Base-by-base conservation (phyloP, 2,113 vertebrate genomes). In the Ciconia boyciana region DNA sequence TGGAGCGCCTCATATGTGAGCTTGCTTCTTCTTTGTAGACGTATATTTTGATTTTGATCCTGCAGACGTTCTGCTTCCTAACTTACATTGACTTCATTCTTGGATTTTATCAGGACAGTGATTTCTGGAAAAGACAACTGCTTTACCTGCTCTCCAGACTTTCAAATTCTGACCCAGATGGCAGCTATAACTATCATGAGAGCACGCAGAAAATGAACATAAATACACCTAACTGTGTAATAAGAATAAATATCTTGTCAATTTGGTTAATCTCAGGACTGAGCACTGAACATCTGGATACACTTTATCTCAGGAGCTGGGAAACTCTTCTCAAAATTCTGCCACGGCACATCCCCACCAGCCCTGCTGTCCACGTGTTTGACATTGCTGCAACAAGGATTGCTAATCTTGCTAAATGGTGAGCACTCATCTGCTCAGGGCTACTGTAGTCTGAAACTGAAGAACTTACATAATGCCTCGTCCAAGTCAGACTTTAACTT, bases 251-350 rank as follows among this genome's bases (percentile, higher is more conserved):
- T 92, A 69, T 10, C 77, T 72, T 77, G 74, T 91, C 89, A 69
- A 13, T 76, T 61, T 94, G 86, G 68, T 87, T 87, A 87, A 87
- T 92, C 57, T 87, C 83, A 43, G 80, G 61, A 81, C 62, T 57
- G 71, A 94, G 68, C 83, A 46, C 82, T 66, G 83, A 90, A 81
- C 94, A 95, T 78, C 89, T 96, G 95, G 77, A 65, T 89, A n/a
- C 49, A 58, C 41, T 95, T 94, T 65, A 62, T 96, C 84, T 94
- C 87, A 69, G 74, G 77, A 92, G 61, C 80, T 76, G 74, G 31
- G 52, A 72, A 96, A 68, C 65, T 90, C 31, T 26, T 65, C 87
- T 94, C 81, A 61, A 21, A 89, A 82, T 57, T 25, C 65, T 66
- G 32, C 26, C 24, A 4, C 0, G 1, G 32, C 76, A 51, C 55